A percentile compares a stretch with the other conserved stretches of the same genome.
These are phyloP conservation scores for Luscinia megarhynchos DNA, from an alignment of 2,797 vertebrate species.

Conservation along the genomic window DNA sequence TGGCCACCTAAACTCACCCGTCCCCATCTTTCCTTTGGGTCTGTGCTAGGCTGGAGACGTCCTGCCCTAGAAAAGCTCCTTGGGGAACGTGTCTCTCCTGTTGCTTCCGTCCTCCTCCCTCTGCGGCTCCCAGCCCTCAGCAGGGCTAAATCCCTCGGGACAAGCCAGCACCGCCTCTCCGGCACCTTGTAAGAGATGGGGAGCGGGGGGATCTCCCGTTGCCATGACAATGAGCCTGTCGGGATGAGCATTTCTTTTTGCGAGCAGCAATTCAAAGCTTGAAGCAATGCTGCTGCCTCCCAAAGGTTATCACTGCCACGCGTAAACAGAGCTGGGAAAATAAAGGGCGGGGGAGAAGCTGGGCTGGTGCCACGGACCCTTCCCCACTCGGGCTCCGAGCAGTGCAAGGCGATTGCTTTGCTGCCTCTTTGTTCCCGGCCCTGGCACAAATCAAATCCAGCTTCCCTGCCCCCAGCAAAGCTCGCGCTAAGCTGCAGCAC, in stretches of 20 bases:
- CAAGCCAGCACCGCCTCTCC: not conserved
- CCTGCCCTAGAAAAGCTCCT: not conserved
- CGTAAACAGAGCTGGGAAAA: not conserved
- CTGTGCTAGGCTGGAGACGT: accelerated
- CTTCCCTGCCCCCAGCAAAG: constrained; percentile 49
- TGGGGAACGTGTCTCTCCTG: accelerated
- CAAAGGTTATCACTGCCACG: not conserved
- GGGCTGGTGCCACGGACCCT: not conserved
- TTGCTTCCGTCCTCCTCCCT: accelerated
- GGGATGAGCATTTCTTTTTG: constrained; percentile 17
- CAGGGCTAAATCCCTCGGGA: not conserved
- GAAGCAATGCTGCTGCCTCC: not conserved
- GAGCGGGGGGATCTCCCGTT: not conserved
- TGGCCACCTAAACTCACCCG: not conserved
- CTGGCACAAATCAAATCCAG: not conserved
- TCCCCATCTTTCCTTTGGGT: not conserved
- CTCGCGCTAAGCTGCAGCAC: not conserved
- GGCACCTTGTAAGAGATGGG: not conserved
- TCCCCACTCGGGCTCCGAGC: not conserved
- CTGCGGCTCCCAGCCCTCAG: not conserved
- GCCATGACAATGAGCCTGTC: constrained; percentile 49
- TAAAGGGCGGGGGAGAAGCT: not conserved
- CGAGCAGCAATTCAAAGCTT: constrained; percentile 2
- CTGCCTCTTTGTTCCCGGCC: constrained; percentile 3
- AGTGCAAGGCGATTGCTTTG: not conserved